Base-by-base conservation (phyloP, 2,113 vertebrate species). In the Pica pica region DNA sequence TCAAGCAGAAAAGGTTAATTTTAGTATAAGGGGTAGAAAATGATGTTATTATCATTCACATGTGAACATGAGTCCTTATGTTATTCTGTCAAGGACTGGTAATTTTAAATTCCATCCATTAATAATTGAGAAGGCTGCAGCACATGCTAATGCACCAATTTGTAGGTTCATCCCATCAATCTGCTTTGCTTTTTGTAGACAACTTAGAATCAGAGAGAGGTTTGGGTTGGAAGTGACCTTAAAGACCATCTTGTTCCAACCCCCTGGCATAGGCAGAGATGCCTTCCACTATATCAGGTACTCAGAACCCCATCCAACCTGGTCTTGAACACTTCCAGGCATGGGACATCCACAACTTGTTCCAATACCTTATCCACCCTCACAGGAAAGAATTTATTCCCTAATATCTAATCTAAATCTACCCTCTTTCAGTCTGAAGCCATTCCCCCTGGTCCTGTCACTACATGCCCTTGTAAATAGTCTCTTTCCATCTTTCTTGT, bases 71-170 rank as follows among this genome's bases (percentile, higher is more conserved):
- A 56, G 33, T 71, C 52, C 28, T 87, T 90, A 50, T 53, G n/a
- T 83, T 91, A 68, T 31, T 49, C 65, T 91, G n/a, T 82, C 61
- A 91, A 81, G 84, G 35, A 30, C 16, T 63, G 37, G 22, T 70
- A 64, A 88, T 95, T 87, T 95, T 79, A 73, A 75, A 80, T 95
- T 90, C 70, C 11, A 49, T 53, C 28, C 20, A 71, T 84, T 89
- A 84, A 59, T 84, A 89, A 93, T 75, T 82, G 35, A 78, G 75
- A 79, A 76, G 67, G 19, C n/a, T 83, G 60, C 61, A 87, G 35
- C 16, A 79, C 70, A 68, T 63, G 13, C 39, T 82, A 84, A 68
- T 76, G 59, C 18, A 41, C 12, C 47, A 44, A 3, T 84, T 86
- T 91, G 10, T 39, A 68, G 22, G 19, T 84, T 71, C 30, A 39